phyloP scores from a whole-genome alignment of 2,797 vertebrate species.

The Tadarida brasiliensis region DNA sequence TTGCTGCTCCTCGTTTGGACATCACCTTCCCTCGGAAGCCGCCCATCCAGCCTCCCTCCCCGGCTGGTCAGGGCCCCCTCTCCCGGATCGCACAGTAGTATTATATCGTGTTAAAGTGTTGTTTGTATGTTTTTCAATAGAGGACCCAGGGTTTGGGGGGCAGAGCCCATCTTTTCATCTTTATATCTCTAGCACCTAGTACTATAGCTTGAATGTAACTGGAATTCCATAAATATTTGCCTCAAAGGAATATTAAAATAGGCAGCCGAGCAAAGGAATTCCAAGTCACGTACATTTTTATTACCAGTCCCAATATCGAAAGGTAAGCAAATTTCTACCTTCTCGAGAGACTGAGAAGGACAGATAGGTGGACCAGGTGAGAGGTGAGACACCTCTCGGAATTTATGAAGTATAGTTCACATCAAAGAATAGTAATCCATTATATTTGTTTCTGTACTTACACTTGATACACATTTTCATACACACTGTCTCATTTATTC shows the following conservation, averaged over 20 bases:
- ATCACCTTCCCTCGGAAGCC: neutral
- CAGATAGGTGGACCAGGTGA: neutral
- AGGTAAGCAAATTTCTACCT: neutral
- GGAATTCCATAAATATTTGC: neutral
- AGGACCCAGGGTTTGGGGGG: neutral
- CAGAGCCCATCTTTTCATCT: neutral
- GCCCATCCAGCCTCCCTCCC: neutral
- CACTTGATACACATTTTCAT: neutral
- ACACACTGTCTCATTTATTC: conserved; percentile 13
- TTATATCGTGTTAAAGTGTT: neutral
- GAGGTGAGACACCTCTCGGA: neutral
- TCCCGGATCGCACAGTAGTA: neutral
- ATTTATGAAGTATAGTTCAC: neutral
- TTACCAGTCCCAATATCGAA: neutral
- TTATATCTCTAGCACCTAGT: neutral
- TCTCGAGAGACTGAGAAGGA: neutral
- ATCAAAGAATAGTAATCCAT: neutral
- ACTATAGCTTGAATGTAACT: neutral
- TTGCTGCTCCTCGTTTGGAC: neutral
- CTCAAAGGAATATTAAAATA: neutral
- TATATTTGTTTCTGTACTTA: neutral
- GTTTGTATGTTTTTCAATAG: neutral
- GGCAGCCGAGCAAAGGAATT: neutral
- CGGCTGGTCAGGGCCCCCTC: neutral
- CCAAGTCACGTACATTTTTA: neutral